Conservation (phyloP, 2,113 vertebrate genomes). For the Herpailurus yagouaroundi region DNA sequence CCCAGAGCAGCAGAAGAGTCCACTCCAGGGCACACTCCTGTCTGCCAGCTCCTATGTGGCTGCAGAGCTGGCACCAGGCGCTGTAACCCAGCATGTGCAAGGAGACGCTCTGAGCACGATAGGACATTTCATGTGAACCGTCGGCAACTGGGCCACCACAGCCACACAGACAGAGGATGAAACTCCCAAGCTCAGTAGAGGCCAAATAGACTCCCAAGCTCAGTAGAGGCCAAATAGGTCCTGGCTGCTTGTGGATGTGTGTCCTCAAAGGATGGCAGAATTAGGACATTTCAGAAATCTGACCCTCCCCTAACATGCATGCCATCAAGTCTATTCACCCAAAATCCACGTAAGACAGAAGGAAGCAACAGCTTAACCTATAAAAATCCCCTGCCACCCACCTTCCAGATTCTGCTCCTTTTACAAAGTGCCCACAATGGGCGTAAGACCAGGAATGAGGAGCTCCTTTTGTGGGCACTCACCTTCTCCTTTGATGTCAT, state of each 20-base stretch:
- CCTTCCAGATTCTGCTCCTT: rapidly evolving
- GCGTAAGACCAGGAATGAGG: neutral
- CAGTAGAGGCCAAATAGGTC: neutral
- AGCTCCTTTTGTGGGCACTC: constrained; percentile 10
- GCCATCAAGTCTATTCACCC: neutral
- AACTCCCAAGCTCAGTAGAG: neutral
- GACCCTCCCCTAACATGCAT: neutral
- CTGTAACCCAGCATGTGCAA: rapidly evolving
- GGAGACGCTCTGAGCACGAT: neutral
- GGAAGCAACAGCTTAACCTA: neutral
- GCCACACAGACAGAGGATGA: neutral
- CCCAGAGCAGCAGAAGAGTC: neutral
- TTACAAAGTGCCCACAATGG: neutral
- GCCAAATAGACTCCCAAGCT: neutral
- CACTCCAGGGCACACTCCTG: too few relatives aligned
- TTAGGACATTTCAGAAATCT: neutral
- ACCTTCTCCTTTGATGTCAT: constrained; percentile 96
- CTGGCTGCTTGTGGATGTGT: neutral
- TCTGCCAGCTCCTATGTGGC: rapidly evolving
- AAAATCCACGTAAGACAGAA: neutral
- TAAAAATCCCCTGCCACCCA: neutral
- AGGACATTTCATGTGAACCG: neutral
- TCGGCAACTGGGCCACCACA: neutral
- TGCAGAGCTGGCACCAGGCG: neutral
- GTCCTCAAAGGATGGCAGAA: neutral